Percentiles rank a stretch among this genome's conserved stretches.
Conservation (phyloP, 2,888 invertebrate species). For the Galeruca laticollis region DNA sequence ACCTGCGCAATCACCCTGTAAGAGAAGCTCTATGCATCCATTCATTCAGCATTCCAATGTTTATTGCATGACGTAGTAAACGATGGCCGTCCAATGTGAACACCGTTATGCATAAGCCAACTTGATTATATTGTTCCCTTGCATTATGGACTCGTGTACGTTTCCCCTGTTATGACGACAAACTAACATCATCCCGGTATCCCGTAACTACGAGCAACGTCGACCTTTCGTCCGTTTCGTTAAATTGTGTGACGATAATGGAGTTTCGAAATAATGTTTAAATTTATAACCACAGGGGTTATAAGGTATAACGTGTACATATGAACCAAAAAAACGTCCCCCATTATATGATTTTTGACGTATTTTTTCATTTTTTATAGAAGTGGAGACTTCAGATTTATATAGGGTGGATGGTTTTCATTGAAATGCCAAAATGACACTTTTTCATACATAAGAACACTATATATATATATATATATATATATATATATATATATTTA, state of each 20-base stretch:
- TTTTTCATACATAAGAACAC: too few species aligned
- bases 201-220: slow-evolving; percentile 2
- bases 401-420: too few species aligned
- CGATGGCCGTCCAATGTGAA: slow-evolving; percentile 49
- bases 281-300: too few species aligned
- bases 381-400: too few species aligned
- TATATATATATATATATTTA: too few species aligned
- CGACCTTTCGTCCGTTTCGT: not conserved
- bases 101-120: slow-evolving; percentile 56
- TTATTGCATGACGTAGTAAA: slow-evolving; percentile 58
- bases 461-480: too few species aligned
- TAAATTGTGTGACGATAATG: not conserved
- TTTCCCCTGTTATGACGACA: slow-evolving; percentile 27
- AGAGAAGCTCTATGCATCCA: slow-evolving; percentile 19
- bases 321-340: too few species aligned
- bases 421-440: too few species aligned
- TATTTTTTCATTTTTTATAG: too few species aligned
- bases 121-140: slow-evolving; percentile 52
- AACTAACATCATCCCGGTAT: slow-evolving; percentile 6
- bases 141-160: slow-evolving; percentile 20
- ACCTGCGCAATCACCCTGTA: slow-evolving; percentile 11
- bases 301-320: too few species aligned
- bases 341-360: too few species aligned
- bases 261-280: not conserved
- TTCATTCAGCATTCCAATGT: slow-evolving; percentile 53